phyloP scores from a whole-genome alignment of 2,113 vertebrate species.

The Laticauda laticaudata region DNA sequence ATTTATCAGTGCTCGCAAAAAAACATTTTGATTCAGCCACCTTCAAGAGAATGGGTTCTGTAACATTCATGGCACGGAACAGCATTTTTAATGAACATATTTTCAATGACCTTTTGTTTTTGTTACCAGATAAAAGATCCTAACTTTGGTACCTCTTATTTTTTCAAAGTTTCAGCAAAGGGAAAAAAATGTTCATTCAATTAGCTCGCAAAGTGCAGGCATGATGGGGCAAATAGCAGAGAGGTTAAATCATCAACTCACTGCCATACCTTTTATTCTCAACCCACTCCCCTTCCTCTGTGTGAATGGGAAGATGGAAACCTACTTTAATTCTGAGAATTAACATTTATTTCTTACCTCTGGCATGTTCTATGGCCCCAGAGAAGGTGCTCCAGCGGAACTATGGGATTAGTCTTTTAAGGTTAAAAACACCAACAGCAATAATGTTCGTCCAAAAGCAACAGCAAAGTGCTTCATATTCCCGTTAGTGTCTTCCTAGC shows the following conservation, averaged over 20 bases:
- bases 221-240: neutral
- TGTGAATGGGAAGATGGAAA: neutral
- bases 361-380: neutral
- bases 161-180: neutral
- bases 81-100: neutral
- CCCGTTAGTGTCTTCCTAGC: constrained; percentile 8
- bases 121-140: neutral
- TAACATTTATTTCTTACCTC: neutral
- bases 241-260: neutral
- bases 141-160: neutral
- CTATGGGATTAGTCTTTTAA: neutral
- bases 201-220: neutral
- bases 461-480: constrained; percentile 5
- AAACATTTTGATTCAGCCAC: neutral
- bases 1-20: neutral
- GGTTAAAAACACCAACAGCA: constrained; percentile 9
- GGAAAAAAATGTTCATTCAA: neutral
- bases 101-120: neutral
- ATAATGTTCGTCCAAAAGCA: neutral
- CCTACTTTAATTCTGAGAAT: neutral
- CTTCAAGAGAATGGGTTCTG: neutral
- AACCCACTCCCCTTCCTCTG: neutral
- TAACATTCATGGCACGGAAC: neutral
- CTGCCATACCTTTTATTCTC: neutral
- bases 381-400: neutral